Evolutionary conservation across 2,113 vertebrate genomes (phyloP).

Genomic region (Sinocyclocheilus anshuiensis): DNA sequence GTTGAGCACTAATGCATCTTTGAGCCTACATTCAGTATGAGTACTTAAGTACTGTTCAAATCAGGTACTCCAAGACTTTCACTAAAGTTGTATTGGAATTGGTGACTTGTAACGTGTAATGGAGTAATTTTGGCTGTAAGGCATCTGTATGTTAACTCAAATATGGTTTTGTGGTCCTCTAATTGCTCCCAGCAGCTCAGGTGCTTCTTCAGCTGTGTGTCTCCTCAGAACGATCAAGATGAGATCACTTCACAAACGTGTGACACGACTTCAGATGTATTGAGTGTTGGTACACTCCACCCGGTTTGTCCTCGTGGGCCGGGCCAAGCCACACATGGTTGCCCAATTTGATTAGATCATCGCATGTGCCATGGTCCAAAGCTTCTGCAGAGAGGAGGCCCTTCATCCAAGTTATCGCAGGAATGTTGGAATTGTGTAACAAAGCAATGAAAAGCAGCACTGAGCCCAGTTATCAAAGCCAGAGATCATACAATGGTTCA

Average conservation of each 20-base stretch:
- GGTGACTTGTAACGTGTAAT: background rate
- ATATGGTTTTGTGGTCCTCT: background rate
- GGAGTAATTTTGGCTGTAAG: too few relatives aligned
- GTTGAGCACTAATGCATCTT: background rate
- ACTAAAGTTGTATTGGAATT: background rate
- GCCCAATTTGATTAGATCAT: slow-evolving; percentile 58
- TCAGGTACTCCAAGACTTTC: background rate
- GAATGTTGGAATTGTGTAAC: slow-evolving; percentile 59
- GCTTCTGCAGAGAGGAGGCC: slow-evolving; percentile 45
- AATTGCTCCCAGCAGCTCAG: background rate
- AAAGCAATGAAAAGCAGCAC: slow-evolving; percentile 51
- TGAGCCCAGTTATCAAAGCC: slow-evolving; percentile 24
- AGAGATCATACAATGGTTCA: background rate
- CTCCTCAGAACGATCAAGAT: background rate
- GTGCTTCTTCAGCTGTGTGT: slow-evolving; percentile 1
- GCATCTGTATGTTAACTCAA: too few relatives aligned
- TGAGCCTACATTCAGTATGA: background rate
- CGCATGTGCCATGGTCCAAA: slow-evolving; percentile 41
- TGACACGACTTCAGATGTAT: slow-evolving; percentile 35
- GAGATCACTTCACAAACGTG: slow-evolving; percentile 23
- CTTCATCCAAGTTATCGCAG: slow-evolving; percentile 50
- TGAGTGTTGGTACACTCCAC: slow-evolving; percentile 2
- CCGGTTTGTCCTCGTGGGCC: background rate
- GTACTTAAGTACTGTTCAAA: background rate
- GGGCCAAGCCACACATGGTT: background rate